phyloP scores from a whole-genome alignment of 2,888 invertebrate species.

The Allolobophora icterica region DNA sequence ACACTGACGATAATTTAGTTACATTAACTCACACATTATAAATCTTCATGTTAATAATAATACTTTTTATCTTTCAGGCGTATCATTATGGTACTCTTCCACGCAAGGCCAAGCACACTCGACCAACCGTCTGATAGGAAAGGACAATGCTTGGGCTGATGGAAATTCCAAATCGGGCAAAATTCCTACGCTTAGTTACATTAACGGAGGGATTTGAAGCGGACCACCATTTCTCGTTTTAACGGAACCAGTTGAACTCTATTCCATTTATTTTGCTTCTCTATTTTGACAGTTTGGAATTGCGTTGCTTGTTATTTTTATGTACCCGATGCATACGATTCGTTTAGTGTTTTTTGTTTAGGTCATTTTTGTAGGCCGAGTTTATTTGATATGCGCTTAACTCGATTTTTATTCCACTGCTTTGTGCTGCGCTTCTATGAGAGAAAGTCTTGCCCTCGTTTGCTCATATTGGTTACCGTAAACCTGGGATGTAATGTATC shows the following conservation, averaged over 20 bases:
- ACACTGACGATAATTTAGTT: too few relatives aligned
- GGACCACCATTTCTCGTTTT: background rate
- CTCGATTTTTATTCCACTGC: background rate
- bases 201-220: background rate
- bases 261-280: constrained; percentile 4
- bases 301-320: background rate
- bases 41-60: too few relatives aligned
- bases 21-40: too few relatives aligned
- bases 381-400: background rate
- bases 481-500: background rate
- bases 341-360: background rate
- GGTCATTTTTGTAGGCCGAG: background rate
- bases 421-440: background rate
- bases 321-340: background rate
- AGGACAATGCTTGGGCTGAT: background rate
- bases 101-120: constrained; percentile 19
- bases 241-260: constrained; percentile 2
- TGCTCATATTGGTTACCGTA: background rate
- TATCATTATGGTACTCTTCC: constrained; percentile 34
- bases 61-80: constrained; percentile 26
- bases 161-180: background rate
- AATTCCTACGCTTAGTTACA: too few relatives aligned
- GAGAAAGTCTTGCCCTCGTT: background rate
- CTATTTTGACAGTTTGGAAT: background rate
- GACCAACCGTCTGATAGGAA: background rate